Evolutionary conservation across 2,797 vertebrate species (phyloP).

Genomic region (Enteromius afrohamiltoni): DNA sequence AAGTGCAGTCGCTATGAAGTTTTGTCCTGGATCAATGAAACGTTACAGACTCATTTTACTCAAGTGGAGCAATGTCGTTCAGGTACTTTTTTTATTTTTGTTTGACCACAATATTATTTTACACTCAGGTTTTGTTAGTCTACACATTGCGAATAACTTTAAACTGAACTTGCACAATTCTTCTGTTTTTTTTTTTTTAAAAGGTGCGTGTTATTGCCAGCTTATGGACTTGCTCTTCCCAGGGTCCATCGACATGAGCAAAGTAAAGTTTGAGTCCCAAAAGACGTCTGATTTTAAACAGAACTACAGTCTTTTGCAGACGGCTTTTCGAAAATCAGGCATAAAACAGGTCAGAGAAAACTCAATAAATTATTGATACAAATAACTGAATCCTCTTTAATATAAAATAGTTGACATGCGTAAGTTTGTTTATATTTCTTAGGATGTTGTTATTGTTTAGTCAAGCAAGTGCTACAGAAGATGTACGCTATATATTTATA

Average conservation of each 20-base stretch:
- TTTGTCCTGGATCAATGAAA: slow-evolving; percentile 74
- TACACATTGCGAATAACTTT: neutral
- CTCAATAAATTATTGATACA: neutral
- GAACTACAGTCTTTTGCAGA: slow-evolving; percentile 75
- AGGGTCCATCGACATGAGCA: slow-evolving; percentile 73
- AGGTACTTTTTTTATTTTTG: slow-evolving; percentile 65
- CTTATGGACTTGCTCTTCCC: slow-evolving; percentile 75
- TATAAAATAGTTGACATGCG: neutral
- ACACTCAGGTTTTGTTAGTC: neutral
- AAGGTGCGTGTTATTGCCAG: slow-evolving; percentile 79
- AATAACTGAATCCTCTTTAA: neutral
- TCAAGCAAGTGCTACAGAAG: neutral
- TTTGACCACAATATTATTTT: no score
- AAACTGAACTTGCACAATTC: neutral
- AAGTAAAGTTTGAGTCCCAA: slow-evolving; percentile 74
- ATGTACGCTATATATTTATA: neutral
- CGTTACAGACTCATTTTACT: slow-evolving; percentile 72
- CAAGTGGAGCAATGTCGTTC: slow-evolving; percentile 72
- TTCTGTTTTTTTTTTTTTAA: neutral
- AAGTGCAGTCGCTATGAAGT: slow-evolving; percentile 65
- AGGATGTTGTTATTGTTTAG: slow-evolving; percentile 2
- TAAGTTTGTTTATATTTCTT: neutral
- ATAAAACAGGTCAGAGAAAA: slow-evolving; percentile 68
- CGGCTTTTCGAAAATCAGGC: slow-evolving; percentile 66
- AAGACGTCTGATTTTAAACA: slow-evolving; percentile 69